phyloP scores from a whole-genome alignment of 2,797 vertebrate genomes.

The Antrozous pallidus region DNA sequence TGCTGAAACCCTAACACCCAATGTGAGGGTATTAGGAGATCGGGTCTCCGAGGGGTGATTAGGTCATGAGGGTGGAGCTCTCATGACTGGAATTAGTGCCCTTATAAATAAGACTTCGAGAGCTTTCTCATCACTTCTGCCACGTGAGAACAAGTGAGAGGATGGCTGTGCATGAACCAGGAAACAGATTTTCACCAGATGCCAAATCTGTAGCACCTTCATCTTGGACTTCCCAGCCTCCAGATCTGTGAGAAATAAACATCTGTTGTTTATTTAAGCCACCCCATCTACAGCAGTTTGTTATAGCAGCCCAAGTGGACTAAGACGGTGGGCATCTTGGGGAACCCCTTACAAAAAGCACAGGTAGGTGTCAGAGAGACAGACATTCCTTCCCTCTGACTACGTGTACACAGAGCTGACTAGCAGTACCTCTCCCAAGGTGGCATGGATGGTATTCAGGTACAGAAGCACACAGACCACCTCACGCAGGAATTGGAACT shows the following conservation, averaged over 20 bases:
- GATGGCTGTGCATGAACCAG: background rate
- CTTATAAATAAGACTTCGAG: background rate
- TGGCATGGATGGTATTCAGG: background rate
- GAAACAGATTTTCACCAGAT: background rate
- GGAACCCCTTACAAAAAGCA: background rate
- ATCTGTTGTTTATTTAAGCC: no score
- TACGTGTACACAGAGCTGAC: background rate
- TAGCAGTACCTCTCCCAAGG: background rate
- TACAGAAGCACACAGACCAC: fast-evolving
- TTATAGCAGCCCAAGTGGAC: no score
- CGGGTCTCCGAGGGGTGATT: background rate
- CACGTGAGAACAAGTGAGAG: background rate
- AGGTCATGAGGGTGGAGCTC: background rate
- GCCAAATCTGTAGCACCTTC: background rate
- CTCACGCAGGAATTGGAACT: fast-evolving
- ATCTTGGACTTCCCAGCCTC: background rate
- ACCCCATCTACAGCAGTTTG: background rate
- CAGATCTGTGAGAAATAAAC: background rate
- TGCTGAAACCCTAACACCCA: background rate
- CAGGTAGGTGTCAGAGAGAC: background rate
- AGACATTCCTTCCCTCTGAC: background rate
- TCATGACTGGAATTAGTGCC: background rate
- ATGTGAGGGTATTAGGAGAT: background rate
- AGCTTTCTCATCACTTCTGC: fast-evolving
- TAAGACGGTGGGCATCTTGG: background rate